phyloP scores from a whole-genome alignment of 2,888 invertebrate species.

The Laspeyria flexula region DNA sequence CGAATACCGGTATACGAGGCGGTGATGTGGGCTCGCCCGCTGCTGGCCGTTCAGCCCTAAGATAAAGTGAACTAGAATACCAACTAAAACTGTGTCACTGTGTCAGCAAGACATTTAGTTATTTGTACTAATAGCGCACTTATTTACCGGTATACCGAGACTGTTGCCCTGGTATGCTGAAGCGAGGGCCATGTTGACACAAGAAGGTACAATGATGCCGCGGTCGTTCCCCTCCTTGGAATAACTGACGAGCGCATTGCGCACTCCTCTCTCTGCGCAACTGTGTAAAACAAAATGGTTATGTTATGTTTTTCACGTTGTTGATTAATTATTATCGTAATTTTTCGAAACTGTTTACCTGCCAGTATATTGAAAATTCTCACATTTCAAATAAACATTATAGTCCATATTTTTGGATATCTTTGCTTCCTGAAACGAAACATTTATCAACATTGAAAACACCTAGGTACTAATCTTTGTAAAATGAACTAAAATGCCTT shows the following conservation, averaged over 20 bases:
- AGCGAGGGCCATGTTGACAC: conserved; percentile 73
- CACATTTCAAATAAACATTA: conserved; percentile 92
- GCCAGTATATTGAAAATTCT: conserved; percentile 94
- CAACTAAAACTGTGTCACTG: too few species aligned
- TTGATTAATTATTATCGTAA: too few species aligned
- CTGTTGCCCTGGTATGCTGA: conserved; percentile 76
- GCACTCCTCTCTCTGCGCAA: conserved; percentile 74
- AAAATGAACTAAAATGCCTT: too few species aligned
- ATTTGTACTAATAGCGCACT: not conserved
- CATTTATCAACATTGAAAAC: not conserved
- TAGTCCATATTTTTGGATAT: conserved; percentile 87
- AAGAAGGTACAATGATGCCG: conserved; percentile 77
- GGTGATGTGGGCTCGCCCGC: too few species aligned
- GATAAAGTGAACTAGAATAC: too few species aligned
- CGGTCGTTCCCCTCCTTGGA: conserved; percentile 53
- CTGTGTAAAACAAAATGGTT: conserved; percentile 43
- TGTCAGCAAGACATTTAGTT: not conserved
- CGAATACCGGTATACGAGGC: too few species aligned
- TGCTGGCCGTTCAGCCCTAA: too few species aligned
- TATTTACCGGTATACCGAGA: conserved; percentile 71
- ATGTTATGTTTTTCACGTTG: too few species aligned
- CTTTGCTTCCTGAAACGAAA: conserved; percentile 75
- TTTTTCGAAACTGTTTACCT: conserved; percentile 86
- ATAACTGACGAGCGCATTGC: conserved; percentile 66
- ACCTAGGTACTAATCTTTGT: too few species aligned